Evolutionary conservation across 2,113 vertebrate species (phyloP), one percentile per base, ranked within the genome.

Genomic region (Siniperca knerii): DNA sequence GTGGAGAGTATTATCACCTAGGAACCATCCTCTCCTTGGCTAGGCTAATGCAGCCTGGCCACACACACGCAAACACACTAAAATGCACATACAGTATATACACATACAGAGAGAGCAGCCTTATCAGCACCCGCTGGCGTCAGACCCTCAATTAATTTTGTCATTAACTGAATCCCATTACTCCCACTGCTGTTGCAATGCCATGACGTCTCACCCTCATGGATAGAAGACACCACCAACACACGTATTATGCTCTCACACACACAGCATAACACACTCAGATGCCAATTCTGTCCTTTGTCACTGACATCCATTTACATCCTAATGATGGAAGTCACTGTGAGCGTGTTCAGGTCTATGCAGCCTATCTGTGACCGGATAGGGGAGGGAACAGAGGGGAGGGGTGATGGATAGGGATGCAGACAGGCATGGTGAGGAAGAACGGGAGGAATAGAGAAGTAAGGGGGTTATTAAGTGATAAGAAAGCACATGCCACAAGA

Each of bases 81-180:
- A 80, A 79, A 80, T 5, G 23, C 60, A 66, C 58, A 71, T 69
- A 65, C 71, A 74, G 65, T 60, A 71, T 46, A 79, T 35, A 71
- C 23, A 82, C 42, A 67, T 46, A 33, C 15, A 65, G 12, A 44
- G 4, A 37, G 25, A 67, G 71, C 61, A 75, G 83, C 66, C 79
- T 90, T 90, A 93, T 92, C 90, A 82, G 89, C 13, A 5, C 33
- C 74, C 11, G 42, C 79, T 79, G 79, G 83, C 66, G 54, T 92
- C 88, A 88, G 74, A 84, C 76, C 78, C 72, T 86, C 92, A 92
- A 89, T 94, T 94, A 90, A 92, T 94, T 92, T 91, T 50, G 86
- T 90, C 88, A 91, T 93, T 91, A 92, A 92, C 85, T 10, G 81
- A 90, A 91, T 94, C 88, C 88, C 91, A 85, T 91, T 92, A 85